Percentiles rank a stretch among this genome's conserved stretches.
Conservation (phyloP, 1,140 invertebrate genomes). For the Eumaeus atala region DNA sequence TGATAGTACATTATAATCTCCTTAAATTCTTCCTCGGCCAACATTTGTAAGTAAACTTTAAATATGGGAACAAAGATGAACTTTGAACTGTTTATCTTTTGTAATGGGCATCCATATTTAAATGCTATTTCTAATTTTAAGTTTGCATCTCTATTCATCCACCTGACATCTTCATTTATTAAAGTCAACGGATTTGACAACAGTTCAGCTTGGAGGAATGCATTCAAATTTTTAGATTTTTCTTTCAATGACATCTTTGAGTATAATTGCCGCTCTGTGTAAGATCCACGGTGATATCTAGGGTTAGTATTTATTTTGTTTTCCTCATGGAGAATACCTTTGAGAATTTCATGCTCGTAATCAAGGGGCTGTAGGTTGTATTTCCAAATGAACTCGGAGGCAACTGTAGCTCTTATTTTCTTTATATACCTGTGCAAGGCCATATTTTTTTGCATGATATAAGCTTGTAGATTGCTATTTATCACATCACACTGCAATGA, state of each 20-base stretch:
- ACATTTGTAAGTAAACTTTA: conserved; percentile 61
- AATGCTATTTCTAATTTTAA: conserved; percentile 39
- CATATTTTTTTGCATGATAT: conserved; percentile 69
- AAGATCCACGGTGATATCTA: conserved; percentile 68
- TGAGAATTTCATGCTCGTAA: conserved; percentile 58
- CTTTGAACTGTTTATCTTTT: conserved; percentile 64
- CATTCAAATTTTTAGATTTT: conserved; percentile 58
- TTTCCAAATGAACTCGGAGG: conserved; percentile 69
- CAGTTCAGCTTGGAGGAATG: conserved; percentile 48
- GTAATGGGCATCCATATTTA: conserved; percentile 54
- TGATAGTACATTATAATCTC: conserved; percentile 42
- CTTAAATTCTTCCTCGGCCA: conserved; percentile 53
- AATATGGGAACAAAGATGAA: conserved; percentile 68
- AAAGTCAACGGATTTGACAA: conserved; percentile 50
- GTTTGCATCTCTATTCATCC: conserved; percentile 35
- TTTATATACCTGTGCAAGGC: conserved; percentile 65
- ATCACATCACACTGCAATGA: conserved; percentile 79
- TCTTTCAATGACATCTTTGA: conserved; percentile 65
- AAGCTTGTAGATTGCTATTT: conserved; percentile 77
- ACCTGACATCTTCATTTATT: conserved; percentile 48
- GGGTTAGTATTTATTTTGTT: conserved; percentile 65
- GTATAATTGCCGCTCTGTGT: conserved; percentile 68
- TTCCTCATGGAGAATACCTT: conserved; percentile 57
- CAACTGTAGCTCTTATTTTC: conserved; percentile 63
- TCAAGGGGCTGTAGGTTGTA: conserved; percentile 68